Base-by-base conservation (phyloP, 2,888 invertebrate species). In the Andrena camellia region DNA sequence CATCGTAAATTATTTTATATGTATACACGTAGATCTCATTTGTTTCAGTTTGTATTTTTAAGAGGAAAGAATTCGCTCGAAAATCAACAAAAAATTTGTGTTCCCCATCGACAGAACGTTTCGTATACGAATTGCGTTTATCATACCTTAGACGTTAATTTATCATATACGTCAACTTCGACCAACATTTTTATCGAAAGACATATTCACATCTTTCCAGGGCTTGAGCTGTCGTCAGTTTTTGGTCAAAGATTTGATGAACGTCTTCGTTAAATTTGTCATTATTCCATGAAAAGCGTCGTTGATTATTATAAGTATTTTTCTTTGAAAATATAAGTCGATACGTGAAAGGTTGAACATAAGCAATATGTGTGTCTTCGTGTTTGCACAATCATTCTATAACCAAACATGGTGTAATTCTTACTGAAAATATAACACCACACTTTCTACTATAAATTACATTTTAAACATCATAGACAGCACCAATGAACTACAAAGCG, bases 171-270 rank as follows among this genome's bases (percentile, higher is more conserved):
- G 20, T 50, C 31, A 1, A 59, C 1, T 33, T 23, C n/a, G 31
- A 7, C n/a, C 33, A 8, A n/a, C 20, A 23, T 23, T 48, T 48
- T 8, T 48, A 59, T 31, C 42, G 42, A 42, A 66, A 31, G 10
- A 29, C 33, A n/a, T 13, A 4, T 23, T 59, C n/a, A 59, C 33
- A 35, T 60, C 7, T 62, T 48, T 10, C 17, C 17, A 13, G 42
- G 48, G 29, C 4, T 29, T 63, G 33, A 23, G 48, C n/a, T 35
- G n/a, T 20, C 54, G n/a, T 42, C n/a, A 66, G 68, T 68, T 26
- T 10, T 10, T 35, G 74, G 59, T 74, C 74, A 26, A 59, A 60
- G 8, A 20, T 66, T 57, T 57, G 20, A 42, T 48, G 23, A 67
- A 59, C 1, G 17, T 59, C 4, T 20, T 29, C 8, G 54, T 64